phyloP scores from a whole-genome alignment of 2,113 vertebrate genomes.

The Apteryx owenii region DNA sequence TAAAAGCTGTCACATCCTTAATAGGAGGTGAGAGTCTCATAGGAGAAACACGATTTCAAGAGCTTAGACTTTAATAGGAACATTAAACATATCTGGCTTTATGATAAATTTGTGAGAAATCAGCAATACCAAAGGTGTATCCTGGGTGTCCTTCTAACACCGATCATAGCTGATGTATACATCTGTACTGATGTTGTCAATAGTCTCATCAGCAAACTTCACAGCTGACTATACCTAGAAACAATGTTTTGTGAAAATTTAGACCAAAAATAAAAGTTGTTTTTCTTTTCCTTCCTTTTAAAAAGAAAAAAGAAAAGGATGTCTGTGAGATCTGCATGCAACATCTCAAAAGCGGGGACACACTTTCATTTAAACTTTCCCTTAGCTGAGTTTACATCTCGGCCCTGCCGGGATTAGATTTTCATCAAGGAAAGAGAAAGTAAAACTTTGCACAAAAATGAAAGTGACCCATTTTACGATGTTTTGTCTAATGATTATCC shows the following conservation, averaged over 20 bases:
- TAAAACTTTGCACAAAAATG: not conserved
- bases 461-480: not conserved
- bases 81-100: not conserved
- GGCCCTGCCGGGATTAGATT: not conserved
- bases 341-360: not conserved
- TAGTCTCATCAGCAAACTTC: not conserved
- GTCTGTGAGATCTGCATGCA: not conserved
- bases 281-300: not conserved
- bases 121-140: not conserved
- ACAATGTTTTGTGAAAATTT: not conserved
- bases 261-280: not conserved
- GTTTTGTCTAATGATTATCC: not conserved
- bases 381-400: not conserved
- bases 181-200: not conserved
- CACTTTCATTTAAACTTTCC: not conserved
- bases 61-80: not conserved
- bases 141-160: not conserved
- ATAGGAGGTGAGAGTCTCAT: not conserved
- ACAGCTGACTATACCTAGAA: not conserved
- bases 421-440: not conserved
- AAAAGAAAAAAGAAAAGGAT: not conserved
- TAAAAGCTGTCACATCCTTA: conserved; percentile 14
- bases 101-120: not conserved
- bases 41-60: not conserved
- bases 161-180: not conserved